Conservation (phyloP, 2,113 vertebrate species). For the Gopherus flavomarginatus region DNA sequence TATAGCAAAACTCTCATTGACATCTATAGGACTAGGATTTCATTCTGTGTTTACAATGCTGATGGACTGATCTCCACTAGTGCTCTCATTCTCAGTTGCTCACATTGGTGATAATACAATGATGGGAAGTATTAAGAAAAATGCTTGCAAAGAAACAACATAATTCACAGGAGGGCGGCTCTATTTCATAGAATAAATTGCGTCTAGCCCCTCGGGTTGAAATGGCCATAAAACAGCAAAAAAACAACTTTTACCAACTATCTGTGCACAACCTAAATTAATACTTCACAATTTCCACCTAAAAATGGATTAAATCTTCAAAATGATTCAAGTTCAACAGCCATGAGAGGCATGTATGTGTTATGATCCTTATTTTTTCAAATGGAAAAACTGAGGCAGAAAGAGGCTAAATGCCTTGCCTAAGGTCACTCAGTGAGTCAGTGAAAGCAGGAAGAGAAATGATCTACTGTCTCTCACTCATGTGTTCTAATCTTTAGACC, state of each 20-base stretch:
- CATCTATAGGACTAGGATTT: rapidly evolving
- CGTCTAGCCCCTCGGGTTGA: background rate
- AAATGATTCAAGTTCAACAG: background rate
- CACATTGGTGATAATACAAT: rapidly evolving
- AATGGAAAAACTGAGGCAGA: background rate
- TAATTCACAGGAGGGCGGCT: background rate
- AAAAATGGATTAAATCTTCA: background rate
- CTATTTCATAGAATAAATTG: rapidly evolving
- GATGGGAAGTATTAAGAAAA: rapidly evolving
- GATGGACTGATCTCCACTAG: background rate
- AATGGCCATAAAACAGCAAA: rapidly evolving
- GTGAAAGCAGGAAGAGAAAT: background rate
- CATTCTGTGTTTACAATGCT: background rate
- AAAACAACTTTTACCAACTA: background rate
- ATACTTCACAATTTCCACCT: background rate
- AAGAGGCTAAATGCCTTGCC: slow-evolving; percentile 13
- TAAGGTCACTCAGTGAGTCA: background rate
- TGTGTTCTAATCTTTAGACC: rapidly evolving
- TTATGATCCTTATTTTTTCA: background rate
- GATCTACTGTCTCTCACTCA: background rate
- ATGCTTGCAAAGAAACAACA: background rate
- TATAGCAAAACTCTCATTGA: background rate
- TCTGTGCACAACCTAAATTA: background rate
- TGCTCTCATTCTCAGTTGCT: background rate
- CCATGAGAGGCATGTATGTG: background rate